Percentiles rank a stretch among this genome's conserved stretches.
Evolutionary conservation across 2,797 vertebrate species (phyloP).

Genomic region (Chiroxiphia lanceolata): DNA sequence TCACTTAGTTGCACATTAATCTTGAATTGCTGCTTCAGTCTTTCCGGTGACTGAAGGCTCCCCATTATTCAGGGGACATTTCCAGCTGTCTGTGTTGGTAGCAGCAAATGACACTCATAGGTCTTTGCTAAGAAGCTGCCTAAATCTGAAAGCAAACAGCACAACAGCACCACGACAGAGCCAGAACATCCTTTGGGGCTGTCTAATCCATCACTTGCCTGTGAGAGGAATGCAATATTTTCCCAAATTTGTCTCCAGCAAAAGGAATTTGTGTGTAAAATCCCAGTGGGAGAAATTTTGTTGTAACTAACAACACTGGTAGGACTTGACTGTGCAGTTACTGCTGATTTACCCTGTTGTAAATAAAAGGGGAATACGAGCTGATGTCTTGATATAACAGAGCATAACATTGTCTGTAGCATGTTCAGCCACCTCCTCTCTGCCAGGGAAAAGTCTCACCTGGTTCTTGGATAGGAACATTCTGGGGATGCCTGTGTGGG

Average conservation of each 20-base stretch:
- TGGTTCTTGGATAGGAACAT: slow-evolving; percentile 82
- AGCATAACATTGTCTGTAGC: background rate
- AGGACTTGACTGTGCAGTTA: background rate
- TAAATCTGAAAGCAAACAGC: slow-evolving; percentile 17
- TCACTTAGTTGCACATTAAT: slow-evolving; percentile 15
- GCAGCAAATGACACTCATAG: slow-evolving; percentile 37
- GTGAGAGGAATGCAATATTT: background rate
- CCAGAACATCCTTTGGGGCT: background rate
- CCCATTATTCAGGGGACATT: slow-evolving; percentile 26
- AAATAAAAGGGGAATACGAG: background rate
- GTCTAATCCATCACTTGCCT: slow-evolving; percentile 30
- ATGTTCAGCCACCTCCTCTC: slow-evolving; percentile 71
- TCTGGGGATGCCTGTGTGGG: slow-evolving; percentile 87
- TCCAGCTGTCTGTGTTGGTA: slow-evolving; percentile 32
- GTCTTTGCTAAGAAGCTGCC: slow-evolving; percentile 41
- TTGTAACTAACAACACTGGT: background rate
- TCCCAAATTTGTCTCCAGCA: background rate
- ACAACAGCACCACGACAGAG: background rate
- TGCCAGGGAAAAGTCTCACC: slow-evolving; percentile 82
- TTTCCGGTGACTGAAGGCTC: slow-evolving; percentile 22
- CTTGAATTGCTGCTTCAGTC: background rate
- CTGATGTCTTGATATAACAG: background rate
- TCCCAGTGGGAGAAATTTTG: background rate
- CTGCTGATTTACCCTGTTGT: background rate
- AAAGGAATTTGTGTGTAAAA: background rate